Evolutionary conservation across 1,140 invertebrate genomes (phyloP).

Genomic region (Polyergus mexicanus): DNA sequence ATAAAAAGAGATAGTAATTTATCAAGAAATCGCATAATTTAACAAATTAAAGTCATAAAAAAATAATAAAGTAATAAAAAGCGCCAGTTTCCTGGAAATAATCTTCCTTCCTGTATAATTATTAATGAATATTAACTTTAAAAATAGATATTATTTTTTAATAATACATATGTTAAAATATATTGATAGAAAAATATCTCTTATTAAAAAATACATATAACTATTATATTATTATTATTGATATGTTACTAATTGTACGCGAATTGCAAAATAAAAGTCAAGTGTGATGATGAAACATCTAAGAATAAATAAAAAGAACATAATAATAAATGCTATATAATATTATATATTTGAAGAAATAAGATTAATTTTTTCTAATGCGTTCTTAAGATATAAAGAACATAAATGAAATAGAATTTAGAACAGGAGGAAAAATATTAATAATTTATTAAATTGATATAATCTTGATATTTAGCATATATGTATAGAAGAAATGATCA

Average conservation of each 20-base stretch:
- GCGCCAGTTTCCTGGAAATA: neutral
- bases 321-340: neutral
- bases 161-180: neutral
- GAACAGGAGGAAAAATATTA: neutral
- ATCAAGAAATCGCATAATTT: slow-evolving; percentile 39
- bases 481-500: slow-evolving; percentile 33
- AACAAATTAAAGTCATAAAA: slow-evolving; percentile 5
- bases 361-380: neutral
- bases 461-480: neutral
- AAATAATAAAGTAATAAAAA: slow-evolving; percentile 14
- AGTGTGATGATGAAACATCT: neutral
- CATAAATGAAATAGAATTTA: neutral
- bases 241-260: neutral
- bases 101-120: neutral
- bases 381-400: neutral
- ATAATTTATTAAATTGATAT: neutral
- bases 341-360: neutral
- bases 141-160: neutral
- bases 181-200: neutral
- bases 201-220: neutral
- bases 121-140: neutral
- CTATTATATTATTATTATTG: neutral
- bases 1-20: slow-evolving; percentile 33
- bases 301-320: neutral
- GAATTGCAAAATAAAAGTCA: neutral